Base-by-base conservation (phyloP, 92 coral and sea anemone species). In the Diadumene lineata region DNA sequence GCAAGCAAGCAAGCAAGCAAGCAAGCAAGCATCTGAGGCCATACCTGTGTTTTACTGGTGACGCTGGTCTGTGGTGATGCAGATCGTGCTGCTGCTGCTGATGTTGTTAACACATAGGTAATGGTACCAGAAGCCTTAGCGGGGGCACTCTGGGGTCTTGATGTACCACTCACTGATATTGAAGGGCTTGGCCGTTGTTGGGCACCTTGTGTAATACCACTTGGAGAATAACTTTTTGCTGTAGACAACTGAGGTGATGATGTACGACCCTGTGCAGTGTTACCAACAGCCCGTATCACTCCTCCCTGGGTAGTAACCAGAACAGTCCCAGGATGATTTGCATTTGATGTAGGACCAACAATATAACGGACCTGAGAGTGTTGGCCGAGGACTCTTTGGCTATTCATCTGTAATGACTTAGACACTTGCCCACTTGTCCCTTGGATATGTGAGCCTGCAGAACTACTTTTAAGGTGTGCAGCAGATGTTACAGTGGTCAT, bases 311-410 rank as follows among this genome's bases (percentile, higher is more conserved):
- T 17, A 17, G 77, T 56, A 6, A 43, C 77, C 2, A 32, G 51
- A 19, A 15, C 50, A 0, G 66, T 56, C 2, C 28, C 66, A 19
- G 75, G 38, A 21, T 70, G 75, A 22, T 22, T 31, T 28, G 66
- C 22, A 15, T 65, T 72, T 4, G 77, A 70, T 4, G 73, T 34
- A 0, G 75, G 60, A 56, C 77, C 66, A 33, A 72, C 77, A 1
- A 72, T 72, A 30, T 72, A 72, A 32, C 77, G 77, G 57, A 72
- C 65, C 22, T 72, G 77, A 21, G 75, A 50, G n/a, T 55, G 48
- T 10, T 22, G 46, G 46, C 77, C 77, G 0, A 72, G 31, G 62
- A 66, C 32, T 13, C 66, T 50, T 25, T 62, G 68, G 43, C 19
- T 62, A 16, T 38, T 31, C 43, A 72, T 57, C 16, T 72, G 77